A percentile compares a stretch with the other conserved stretches of the same genome.
Conservation (phyloP, 2,113 vertebrate genomes). For the Alligator sinensis region DNA sequence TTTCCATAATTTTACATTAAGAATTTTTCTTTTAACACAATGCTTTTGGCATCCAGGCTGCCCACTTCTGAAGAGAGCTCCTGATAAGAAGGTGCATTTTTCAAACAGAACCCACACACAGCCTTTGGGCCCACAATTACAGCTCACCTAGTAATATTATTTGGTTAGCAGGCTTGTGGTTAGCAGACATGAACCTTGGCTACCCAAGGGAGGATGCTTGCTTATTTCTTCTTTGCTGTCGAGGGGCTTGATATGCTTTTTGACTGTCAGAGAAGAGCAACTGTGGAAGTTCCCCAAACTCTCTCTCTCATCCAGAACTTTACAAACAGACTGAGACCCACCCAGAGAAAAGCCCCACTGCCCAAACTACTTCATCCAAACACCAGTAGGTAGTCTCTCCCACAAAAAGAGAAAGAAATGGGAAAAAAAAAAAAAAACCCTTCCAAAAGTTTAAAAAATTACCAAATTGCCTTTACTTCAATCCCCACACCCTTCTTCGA, state of each 20-base stretch:
- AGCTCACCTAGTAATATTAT: accelerated
- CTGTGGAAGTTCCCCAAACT: neutral
- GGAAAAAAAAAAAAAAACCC: neutral
- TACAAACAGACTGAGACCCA: neutral
- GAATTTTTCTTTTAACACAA: too few relatives aligned
- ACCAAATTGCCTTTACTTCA: accelerated
- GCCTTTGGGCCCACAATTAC: accelerated
- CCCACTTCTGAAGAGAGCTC: neutral
- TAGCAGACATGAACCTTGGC: neutral
- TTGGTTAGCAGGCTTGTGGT: accelerated
- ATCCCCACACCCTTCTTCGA: accelerated
- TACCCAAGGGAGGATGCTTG: neutral
- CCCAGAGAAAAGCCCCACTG: accelerated
- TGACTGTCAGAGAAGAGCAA: neutral
- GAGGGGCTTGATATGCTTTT: slow-evolving; percentile 13
- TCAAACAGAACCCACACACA: neutral
- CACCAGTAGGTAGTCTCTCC: neutral
- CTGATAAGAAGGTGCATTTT: accelerated
- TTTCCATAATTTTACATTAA: too few relatives aligned
- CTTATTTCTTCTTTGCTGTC: neutral
- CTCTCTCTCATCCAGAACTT: neutral
- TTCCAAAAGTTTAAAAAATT: neutral
- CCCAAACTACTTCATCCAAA: neutral
- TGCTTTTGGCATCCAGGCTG: neutral
- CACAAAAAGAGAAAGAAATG: neutral